Evolutionary conservation across 2,113 vertebrate species (phyloP).

Genomic region (Trichomycterus rosablanca): DNA sequence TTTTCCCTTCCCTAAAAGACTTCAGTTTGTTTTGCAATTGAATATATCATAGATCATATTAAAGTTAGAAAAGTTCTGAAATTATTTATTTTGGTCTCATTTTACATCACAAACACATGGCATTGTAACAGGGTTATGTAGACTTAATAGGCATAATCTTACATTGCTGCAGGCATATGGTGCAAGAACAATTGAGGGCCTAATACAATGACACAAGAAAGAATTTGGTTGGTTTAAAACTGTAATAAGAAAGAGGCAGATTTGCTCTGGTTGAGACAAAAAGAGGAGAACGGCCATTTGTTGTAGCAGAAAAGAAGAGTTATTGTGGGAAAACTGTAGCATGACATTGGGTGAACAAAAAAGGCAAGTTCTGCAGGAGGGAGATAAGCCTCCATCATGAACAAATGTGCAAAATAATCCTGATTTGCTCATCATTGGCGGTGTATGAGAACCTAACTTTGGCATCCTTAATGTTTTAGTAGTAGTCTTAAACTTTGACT

Average conservation of each 20-base stretch:
- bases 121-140: no score
- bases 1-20: no score
- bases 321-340: constrained; percentile 43
- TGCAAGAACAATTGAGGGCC: constrained; percentile 22
- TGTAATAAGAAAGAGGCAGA: constrained; percentile 41
- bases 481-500: no score
- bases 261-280: constrained; percentile 43
- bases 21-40: no score
- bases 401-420: constrained; percentile 10
- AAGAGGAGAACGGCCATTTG: constrained; percentile 40
- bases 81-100: no score
- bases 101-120: no score
- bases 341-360: constrained; percentile 46
- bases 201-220: constrained; percentile 33
- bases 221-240: constrained; percentile 26
- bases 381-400: constrained; percentile 35
- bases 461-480: no score
- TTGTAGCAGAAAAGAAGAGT: constrained; percentile 37
- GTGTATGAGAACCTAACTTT: no score
- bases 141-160: constrained; percentile 14
- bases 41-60: no score
- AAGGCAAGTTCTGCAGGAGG: constrained; percentile 42
- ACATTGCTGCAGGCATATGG: constrained; percentile 32
- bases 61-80: no score
- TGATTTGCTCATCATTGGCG: constrained; percentile 7